Conservation (phyloP, 1,140 invertebrate genomes). For the Leptinotarsa texana region DNA sequence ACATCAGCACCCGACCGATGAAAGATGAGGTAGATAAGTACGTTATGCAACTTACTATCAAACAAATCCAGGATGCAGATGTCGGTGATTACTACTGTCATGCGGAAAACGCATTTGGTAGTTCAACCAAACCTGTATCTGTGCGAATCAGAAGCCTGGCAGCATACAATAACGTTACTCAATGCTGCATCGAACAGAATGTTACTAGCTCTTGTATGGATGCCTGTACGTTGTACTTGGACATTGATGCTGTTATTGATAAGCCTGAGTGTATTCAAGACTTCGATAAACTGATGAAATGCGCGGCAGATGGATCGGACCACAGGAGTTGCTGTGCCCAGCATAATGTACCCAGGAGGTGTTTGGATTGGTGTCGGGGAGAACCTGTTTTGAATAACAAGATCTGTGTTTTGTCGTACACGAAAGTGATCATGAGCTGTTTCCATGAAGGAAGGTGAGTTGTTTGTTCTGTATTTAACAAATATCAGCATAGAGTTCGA, state of each 20-base stretch:
- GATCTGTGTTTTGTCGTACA: slow-evolving; percentile 72
- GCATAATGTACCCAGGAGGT: slow-evolving; percentile 71
- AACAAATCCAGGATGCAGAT: slow-evolving; percentile 69
- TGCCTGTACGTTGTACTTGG: slow-evolving; percentile 78
- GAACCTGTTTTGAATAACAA: slow-evolving; percentile 66
- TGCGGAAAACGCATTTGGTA: slow-evolving; percentile 79
- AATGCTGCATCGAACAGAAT: slow-evolving; percentile 77
- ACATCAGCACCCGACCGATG: slow-evolving; percentile 61
- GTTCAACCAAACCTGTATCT: slow-evolving; percentile 69
- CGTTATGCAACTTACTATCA: slow-evolving; percentile 73
- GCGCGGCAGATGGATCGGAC: slow-evolving; percentile 78
- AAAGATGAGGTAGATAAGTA: slow-evolving; percentile 67
- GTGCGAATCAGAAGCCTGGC: slow-evolving; percentile 68
- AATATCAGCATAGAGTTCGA: too few relatives aligned
- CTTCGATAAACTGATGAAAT: slow-evolving; percentile 84
- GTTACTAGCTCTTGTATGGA: slow-evolving; percentile 74
- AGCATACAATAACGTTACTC: slow-evolving; percentile 69
- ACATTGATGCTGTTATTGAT: slow-evolving; percentile 68
- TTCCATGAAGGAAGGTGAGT: slow-evolving; percentile 70
- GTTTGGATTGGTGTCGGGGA: slow-evolving; percentile 76
- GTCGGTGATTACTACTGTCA: slow-evolving; percentile 80
- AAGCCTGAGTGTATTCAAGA: slow-evolving; percentile 77
- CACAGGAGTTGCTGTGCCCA: slow-evolving; percentile 78
- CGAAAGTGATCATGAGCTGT: slow-evolving; percentile 75
- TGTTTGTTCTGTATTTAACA: neutral